Conservation (phyloP, 2,888 invertebrate genomes). For the Cataglyphis albicans region DNA sequence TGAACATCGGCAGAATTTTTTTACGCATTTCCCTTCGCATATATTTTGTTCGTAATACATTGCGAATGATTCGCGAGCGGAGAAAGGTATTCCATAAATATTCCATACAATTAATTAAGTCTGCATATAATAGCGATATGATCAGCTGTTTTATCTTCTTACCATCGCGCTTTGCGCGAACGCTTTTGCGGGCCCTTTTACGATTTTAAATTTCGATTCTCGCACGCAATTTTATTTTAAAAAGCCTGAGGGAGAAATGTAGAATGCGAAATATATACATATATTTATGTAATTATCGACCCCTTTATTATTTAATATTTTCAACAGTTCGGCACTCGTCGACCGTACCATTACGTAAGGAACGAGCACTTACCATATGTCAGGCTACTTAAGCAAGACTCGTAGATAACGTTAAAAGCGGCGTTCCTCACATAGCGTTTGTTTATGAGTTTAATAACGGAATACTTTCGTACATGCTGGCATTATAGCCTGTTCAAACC, state of each 20-base stretch:
- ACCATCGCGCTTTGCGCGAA: background rate
- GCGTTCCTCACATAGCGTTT: constrained; percentile 30
- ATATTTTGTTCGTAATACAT: background rate
- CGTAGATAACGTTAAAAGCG: constrained; percentile 55
- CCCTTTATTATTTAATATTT: constrained; percentile 45
- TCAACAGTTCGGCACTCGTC: constrained; percentile 39
- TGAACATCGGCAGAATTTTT: background rate
- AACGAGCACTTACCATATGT: constrained; percentile 48
- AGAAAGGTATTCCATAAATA: constrained; percentile 9
- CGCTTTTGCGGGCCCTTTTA: background rate
- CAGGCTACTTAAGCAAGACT: constrained; percentile 47
- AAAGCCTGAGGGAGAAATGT: background rate
- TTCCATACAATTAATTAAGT: constrained; percentile 21
- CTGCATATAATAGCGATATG: background rate
- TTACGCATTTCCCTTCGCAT: background rate
- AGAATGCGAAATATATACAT: background rate
- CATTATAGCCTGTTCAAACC: constrained; percentile 11
- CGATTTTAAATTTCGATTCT: constrained; percentile 30
- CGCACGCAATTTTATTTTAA: constrained; percentile 18
- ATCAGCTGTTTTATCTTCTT: background rate
- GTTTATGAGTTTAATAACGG: constrained; percentile 52
- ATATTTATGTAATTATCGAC: constrained; percentile 30
- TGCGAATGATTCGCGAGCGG: background rate
- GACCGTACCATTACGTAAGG: constrained; percentile 39
- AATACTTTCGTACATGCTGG: constrained; percentile 13